Evolutionary conservation across 2,888 invertebrate species (phyloP).

Genomic region (Ormyrus labotus): DNA sequence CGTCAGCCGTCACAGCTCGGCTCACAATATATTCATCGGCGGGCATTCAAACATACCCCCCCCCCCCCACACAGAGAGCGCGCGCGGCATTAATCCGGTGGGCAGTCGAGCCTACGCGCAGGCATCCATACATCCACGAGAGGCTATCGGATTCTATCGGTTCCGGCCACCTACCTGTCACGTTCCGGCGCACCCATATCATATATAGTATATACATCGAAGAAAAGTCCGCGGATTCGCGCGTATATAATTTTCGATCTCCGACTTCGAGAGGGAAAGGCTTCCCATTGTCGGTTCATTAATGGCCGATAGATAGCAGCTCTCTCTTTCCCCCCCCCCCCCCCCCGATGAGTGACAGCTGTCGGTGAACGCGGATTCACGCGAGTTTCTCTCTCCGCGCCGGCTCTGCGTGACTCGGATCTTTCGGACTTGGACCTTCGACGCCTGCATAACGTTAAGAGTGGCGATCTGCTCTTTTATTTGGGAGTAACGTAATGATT

Average conservation of each 20-base stretch:
- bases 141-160: too few species aligned
- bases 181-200: too few species aligned
- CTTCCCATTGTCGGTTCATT: constrained; percentile 56
- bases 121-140: too few species aligned
- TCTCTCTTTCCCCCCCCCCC: background rate
- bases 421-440: background rate
- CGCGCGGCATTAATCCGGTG: background rate
- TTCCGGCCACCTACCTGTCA: too few species aligned
- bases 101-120: too few species aligned
- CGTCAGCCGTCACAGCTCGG: background rate
- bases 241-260: too few species aligned
- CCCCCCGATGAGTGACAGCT: constrained; percentile 45
- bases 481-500: too few species aligned
- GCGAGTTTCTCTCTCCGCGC: background rate
- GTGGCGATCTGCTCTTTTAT: background rate
- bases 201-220: too few species aligned
- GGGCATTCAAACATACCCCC: background rate
- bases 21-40: background rate
- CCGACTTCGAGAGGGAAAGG: too few species aligned
- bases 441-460: background rate
- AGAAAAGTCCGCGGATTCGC: too few species aligned
- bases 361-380: constrained; percentile 12
- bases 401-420: constrained; percentile 13
- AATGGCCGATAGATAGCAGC: constrained; percentile 57
- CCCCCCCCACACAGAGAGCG: too few species aligned